Evolutionary conservation across 2,113 vertebrate genomes (phyloP).

Genomic region (Tichodroma muraria): DNA sequence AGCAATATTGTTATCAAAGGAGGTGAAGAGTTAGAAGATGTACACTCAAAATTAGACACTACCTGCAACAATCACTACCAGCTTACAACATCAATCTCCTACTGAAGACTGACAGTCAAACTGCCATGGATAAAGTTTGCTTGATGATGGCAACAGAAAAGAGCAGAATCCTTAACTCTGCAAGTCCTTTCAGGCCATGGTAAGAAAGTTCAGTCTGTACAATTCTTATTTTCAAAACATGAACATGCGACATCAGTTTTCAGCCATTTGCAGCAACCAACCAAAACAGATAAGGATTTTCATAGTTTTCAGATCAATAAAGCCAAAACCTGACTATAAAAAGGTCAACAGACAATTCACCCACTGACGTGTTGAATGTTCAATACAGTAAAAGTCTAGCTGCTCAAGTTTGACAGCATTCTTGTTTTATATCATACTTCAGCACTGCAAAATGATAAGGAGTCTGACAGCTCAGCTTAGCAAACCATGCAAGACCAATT

Average conservation of each 20-base stretch:
- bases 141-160: background rate
- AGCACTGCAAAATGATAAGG: slow-evolving; percentile 36
- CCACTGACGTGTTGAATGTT: background rate
- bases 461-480: slow-evolving; percentile 7
- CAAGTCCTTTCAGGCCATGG: background rate
- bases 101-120: background rate
- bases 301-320: slow-evolving; percentile 7
- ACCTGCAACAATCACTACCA: background rate
- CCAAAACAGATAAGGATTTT: slow-evolving; percentile 11
- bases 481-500: background rate
- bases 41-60: background rate
- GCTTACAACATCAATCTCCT: background rate
- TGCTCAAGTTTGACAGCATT: slow-evolving; percentile 48
- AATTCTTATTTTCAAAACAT: background rate
- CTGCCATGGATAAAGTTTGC: background rate
- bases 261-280: background rate
- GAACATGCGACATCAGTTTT: background rate
- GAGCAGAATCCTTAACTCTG: background rate
- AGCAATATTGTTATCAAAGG: no score
- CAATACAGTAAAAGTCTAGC: background rate
- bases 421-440: slow-evolving; percentile 35
- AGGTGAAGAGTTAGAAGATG: background rate
- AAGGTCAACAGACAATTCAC: background rate
- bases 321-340: background rate
- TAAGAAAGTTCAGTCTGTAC: background rate